These are phyloP conservation scores for Halcyon badia DNA, from an alignment of 2,797 vertebrate genomes.

Conservation along the genomic window DNA sequence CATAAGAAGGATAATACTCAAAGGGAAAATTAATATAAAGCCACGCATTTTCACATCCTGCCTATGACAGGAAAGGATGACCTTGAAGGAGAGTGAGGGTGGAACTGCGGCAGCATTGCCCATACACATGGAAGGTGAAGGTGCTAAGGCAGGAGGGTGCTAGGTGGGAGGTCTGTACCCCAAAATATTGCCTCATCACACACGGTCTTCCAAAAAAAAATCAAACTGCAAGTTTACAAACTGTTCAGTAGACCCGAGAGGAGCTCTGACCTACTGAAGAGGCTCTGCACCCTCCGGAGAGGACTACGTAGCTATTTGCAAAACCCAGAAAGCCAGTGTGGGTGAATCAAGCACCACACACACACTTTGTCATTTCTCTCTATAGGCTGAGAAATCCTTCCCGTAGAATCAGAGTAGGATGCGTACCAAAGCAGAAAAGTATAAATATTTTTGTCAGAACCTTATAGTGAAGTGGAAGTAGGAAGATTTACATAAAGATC, in stretches of 20 bases:
- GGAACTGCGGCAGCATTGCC: rapidly evolving
- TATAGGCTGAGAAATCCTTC: conserved; percentile 27
- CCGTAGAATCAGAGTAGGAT: not conserved
- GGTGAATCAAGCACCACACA: not conserved
- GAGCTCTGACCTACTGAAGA: not conserved
- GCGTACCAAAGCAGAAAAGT: conserved; percentile 46
- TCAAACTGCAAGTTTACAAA: not conserved
- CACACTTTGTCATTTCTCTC: not conserved
- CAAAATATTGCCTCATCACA: not conserved
- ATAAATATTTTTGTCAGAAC: conserved; percentile 68
- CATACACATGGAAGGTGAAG: rapidly evolving
- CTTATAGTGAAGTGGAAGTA: conserved; percentile 22
- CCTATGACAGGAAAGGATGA: not conserved
- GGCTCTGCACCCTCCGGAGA: not conserved
- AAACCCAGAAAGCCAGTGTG: not conserved
- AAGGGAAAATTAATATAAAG: not conserved
- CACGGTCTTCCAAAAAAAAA: not conserved
- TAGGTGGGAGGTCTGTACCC: not conserved
- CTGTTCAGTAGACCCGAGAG: not conserved
- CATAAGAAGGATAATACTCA: not conserved
- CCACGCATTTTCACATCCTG: not conserved
- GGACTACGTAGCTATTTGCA: not conserved
- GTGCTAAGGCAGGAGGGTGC: not conserved
- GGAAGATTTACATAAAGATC: conserved; percentile 49
- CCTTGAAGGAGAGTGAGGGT: not conserved